Evolutionary conservation across 2,797 vertebrate genomes (phyloP), one percentile per base, ranked within the genome.

Genomic region (Austrolebias charrua): DNA sequence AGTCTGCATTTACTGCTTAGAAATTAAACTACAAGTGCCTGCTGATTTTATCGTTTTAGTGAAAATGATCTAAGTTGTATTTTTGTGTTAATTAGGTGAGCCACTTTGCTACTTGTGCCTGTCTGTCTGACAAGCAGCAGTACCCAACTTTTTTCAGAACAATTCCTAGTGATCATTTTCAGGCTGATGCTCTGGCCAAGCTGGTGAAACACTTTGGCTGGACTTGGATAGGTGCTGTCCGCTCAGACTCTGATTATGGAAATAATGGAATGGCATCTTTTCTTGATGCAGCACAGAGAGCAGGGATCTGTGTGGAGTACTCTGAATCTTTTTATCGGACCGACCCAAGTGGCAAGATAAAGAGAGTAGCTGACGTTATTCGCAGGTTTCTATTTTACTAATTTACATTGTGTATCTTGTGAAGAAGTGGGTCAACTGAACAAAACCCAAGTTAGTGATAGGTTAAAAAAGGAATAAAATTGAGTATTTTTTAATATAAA

Each of bases 81-180:
- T 24, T 24, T 24, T 24, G 24, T 24, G 3, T 33, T 33, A 5
- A 6, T 33, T 6, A 92, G 91, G 89, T 92, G 1, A 93, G 90
- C 60, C 81, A 91, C 66, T 93, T 68, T 75, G 86, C 92, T 20
- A 92, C 90, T 0, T 92, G 24, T 24, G 24, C 24, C 24, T 24
- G 24, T 24, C 24, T 24, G 24, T 24, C 24, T 16, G 70, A 93
- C 66, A 91, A 80, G 62, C 68, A 77, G 16, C 86, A 91, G 70
- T 82, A 85, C 40, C 89, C 90, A 0, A 86, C 63, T 51, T 93
- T 93, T 77, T 90, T 91, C 66, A 89, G 92, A 77, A 92, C 91
- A 2, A 76, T 92, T 40, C 91, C 92, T 6, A 92, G 91, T 64
- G 92, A 93, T 45, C 84, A 87, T 24, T 24, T 24, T 24, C 24